phyloP scores from a whole-genome alignment of 2,888 invertebrate species.

The Apodemia zela region DNA sequence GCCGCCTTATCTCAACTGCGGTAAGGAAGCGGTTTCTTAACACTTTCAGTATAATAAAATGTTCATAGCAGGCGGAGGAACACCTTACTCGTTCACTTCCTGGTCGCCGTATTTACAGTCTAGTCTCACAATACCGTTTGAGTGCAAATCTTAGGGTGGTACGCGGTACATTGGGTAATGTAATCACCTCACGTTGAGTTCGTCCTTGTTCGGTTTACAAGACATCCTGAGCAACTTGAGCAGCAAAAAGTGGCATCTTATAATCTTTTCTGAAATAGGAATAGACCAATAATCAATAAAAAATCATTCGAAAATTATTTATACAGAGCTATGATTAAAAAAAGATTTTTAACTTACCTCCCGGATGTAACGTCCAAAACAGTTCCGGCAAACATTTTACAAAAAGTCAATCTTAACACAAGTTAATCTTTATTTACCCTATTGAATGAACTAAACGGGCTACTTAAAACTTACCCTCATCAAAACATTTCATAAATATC shows the following conservation, averaged over 20 bases:
- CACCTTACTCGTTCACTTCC: conserved; percentile 24
- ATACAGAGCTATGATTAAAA: no score
- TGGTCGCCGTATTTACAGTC: conserved; percentile 23
- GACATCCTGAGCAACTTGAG: conserved; percentile 25
- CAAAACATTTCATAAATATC: neutral
- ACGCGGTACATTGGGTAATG: neutral
- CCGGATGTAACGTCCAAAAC: no score
- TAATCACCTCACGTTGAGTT: conserved; percentile 25
- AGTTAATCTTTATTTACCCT: no score
- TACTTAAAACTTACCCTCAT: neutral
- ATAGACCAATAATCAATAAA: neutral
- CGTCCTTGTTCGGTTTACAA: conserved; percentile 23
- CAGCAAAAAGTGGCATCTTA: conserved; percentile 10
- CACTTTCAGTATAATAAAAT: conserved; percentile 22
- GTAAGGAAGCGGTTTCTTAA: conserved; percentile 17
- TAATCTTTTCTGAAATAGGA: neutral
- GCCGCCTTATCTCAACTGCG: conserved; percentile 20
- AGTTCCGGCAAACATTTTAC: no score
- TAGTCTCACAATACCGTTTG: conserved; percentile 21
- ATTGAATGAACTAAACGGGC: neutral
- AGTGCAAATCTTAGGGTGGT: neutral
- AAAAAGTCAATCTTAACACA: no score
- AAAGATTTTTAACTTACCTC: no score
- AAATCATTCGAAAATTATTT: no score
- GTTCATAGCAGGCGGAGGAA: conserved; percentile 27